phyloP scores from a whole-genome alignment of 2,888 invertebrate genomes.

The Oligia latruncula region DNA sequence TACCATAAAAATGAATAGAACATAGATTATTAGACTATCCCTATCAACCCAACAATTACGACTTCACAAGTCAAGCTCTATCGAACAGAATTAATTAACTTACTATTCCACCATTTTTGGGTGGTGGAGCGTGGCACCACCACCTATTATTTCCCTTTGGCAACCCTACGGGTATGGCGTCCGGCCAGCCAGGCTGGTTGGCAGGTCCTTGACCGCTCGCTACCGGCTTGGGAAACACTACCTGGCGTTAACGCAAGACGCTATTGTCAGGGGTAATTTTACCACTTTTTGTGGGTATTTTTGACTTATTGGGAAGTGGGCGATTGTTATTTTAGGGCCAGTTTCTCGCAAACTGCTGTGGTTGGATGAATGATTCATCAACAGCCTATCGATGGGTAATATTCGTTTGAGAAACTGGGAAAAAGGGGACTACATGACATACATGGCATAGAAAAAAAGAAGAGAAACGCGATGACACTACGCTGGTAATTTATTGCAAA shows the following conservation, averaged over 20 bases:
- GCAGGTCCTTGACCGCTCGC: constrained; percentile 81
- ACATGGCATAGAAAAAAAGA: no score
- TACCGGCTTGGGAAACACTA: constrained; percentile 62
- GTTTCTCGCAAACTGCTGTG: background rate
- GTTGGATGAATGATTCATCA: background rate
- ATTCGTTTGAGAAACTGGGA: background rate
- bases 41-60: constrained; percentile 6
- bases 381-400: background rate
- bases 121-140: constrained; percentile 68
- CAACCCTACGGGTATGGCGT: constrained; percentile 77
- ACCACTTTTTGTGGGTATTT: constrained; percentile 24
- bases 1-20: background rate
- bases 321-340: background rate
- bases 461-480: no score
- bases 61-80: constrained; percentile 49
- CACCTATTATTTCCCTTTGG: constrained; percentile 74
- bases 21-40: background rate
- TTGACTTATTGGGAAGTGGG: background rate
- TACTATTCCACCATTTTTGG: constrained; percentile 50
- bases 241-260: constrained; percentile 42
- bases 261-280: constrained; percentile 35
- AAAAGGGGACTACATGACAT: no score
- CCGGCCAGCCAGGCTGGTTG: constrained; percentile 83
- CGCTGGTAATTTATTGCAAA: no score
- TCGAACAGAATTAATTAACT: constrained; percentile 62